phyloP scores from a whole-genome alignment of 2,888 invertebrate species.

The Tricholauxania praeusta region DNA sequence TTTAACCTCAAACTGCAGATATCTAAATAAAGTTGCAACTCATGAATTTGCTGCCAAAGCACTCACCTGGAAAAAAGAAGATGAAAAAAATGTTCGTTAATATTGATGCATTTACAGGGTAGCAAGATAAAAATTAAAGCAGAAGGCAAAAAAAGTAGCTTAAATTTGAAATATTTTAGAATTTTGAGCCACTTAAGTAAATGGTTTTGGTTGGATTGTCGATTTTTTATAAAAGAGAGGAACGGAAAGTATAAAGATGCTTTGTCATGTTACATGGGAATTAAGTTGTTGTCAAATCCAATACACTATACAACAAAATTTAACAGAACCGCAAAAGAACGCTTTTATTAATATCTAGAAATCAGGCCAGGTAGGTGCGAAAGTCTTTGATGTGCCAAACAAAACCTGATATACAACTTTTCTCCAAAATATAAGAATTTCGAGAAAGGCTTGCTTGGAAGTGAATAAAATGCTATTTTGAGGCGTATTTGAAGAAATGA shows the following conservation, averaged over 20 bases:
- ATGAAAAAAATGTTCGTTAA: constrained; percentile 23
- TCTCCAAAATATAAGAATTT: too few relatives aligned
- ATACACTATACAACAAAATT: background rate
- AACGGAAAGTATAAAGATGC: too few relatives aligned
- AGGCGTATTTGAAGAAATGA: too few relatives aligned
- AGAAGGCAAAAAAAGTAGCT: background rate
- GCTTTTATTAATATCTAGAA: too few relatives aligned
- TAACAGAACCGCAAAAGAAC: too few relatives aligned
- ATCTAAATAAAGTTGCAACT: constrained; percentile 36
- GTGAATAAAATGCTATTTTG: too few relatives aligned
- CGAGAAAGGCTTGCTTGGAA: too few relatives aligned
- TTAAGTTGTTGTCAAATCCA: constrained; percentile 7
- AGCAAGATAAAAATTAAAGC: background rate
- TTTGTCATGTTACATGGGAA: background rate
- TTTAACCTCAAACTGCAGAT: background rate
- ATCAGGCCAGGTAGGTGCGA: too few relatives aligned
- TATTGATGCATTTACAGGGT: background rate
- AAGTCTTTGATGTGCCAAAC: too few relatives aligned
- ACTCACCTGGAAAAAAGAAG: constrained; percentile 54
- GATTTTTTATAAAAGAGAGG: too few relatives aligned
- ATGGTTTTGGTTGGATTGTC: background rate
- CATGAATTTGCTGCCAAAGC: constrained; percentile 15
- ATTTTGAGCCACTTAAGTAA: background rate
- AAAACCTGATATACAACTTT: too few relatives aligned
- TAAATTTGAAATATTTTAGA: background rate